Percentiles rank a stretch among this genome's conserved stretches.
phyloP scores from a whole-genome alignment of 2,113 vertebrate species.

The Epinephelus moara region DNA sequence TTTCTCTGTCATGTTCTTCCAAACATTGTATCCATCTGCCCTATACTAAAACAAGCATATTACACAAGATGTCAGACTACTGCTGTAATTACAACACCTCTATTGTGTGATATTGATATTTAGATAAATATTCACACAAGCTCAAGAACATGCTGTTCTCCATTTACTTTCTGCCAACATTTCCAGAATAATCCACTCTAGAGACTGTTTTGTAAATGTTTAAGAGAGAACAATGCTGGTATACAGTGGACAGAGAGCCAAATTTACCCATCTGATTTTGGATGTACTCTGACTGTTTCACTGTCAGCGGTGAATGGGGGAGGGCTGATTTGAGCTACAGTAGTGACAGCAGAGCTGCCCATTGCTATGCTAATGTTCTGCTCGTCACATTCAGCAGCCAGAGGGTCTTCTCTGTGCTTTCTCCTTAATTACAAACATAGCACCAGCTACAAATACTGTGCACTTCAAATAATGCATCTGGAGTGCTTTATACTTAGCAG shows the following conservation, averaged over 20 bases:
- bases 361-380: constrained; percentile 65
- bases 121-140: neutral
- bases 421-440: neutral
- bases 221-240: neutral
- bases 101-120: neutral
- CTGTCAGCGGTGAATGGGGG: constrained; percentile 30
- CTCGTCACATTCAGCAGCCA: constrained; percentile 26
- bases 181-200: neutral
- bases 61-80: neutral
- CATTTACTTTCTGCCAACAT: neutral
- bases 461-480: neutral
- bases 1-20: neutral
- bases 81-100: neutral
- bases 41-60: neutral
- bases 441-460: neutral
- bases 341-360: constrained; percentile 14
- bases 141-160: neutral
- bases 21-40: neutral
- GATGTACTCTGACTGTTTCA: neutral
- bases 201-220: neutral
- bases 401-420: neutral
- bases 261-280: neutral
- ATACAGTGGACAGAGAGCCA: too few species aligned
- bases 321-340: constrained; percentile 23
- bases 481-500: neutral